A percentile compares a stretch with the other conserved stretches of the same genome.
phyloP scores from a whole-genome alignment of 2,888 invertebrate species.

The Antheraea assamensis region DNA sequence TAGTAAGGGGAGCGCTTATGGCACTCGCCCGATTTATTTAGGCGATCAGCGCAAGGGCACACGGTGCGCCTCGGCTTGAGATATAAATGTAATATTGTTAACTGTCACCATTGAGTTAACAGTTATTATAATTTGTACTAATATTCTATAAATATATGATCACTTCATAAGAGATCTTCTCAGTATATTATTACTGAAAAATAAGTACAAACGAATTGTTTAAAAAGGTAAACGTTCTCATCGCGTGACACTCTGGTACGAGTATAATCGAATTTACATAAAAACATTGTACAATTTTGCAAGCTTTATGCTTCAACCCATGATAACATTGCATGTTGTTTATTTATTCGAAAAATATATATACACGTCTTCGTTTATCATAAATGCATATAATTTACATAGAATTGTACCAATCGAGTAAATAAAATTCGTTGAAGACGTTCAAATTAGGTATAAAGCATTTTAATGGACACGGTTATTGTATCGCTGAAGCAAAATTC shows the following conservation, averaged over 20 bases:
- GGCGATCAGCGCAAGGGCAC: too few species aligned
- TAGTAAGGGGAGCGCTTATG: too few species aligned
- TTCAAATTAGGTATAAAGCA: background rate
- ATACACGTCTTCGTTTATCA: background rate
- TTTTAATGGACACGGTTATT: background rate
- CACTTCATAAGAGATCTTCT: background rate
- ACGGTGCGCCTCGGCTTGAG: too few species aligned
- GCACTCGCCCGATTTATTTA: too few species aligned
- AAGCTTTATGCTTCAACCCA: conserved; percentile 40
- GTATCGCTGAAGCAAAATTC: background rate
- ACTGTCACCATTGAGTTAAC: too few species aligned
- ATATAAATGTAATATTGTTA: too few species aligned
- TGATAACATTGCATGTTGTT: conserved; percentile 44
- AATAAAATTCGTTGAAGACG: background rate
- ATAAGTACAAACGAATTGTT: background rate
- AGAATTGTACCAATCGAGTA: background rate
- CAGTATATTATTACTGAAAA: background rate
- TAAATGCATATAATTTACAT: background rate
- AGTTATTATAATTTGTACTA: background rate
- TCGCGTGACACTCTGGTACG: conserved; percentile 53
- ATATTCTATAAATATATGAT: background rate
- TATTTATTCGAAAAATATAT: conserved; percentile 7
- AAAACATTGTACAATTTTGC: conserved; percentile 52
- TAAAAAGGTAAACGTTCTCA: conserved; percentile 43
- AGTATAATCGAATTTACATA: conserved; percentile 55